phyloP scores from a whole-genome alignment of 2,797 vertebrate genomes.

The Gymnocypris eckloni region DNA sequence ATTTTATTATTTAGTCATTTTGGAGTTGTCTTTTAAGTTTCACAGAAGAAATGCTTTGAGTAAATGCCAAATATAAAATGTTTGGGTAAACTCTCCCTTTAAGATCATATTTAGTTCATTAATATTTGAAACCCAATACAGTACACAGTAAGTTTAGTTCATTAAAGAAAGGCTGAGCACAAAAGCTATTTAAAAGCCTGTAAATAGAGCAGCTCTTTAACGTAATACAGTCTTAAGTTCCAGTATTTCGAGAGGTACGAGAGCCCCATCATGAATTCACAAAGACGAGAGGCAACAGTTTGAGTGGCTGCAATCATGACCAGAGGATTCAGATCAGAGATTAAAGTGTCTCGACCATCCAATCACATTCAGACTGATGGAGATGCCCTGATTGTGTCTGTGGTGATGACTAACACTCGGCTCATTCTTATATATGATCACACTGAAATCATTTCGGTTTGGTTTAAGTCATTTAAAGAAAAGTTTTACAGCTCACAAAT shows the following conservation, averaged over 20 bases:
- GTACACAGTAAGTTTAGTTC: neutral
- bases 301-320: constrained; percentile 46
- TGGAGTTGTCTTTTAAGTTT: too few relatives aligned
- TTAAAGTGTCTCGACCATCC: constrained; percentile 40
- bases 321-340: constrained; percentile 16
- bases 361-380: constrained; percentile 34
- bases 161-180: constrained; percentile 2
- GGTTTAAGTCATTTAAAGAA: neutral
- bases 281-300: constrained; percentile 19
- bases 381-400: constrained; percentile 44
- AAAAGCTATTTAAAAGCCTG: neutral
- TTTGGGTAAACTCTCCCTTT: neutral
- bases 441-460: constrained; percentile 2
- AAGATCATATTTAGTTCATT: neutral
- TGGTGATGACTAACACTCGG: constrained; percentile 12
- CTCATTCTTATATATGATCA: constrained; percentile 7
- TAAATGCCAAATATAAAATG: neutral
- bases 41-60: neutral
- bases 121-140: neutral
- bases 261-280: constrained; percentile 17
- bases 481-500: neutral
- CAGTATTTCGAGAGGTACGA: constrained; percentile 3
- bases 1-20: neutral
- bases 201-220: neutral
- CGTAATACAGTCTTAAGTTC: constrained; percentile 17